Base-by-base conservation (phyloP, 1,140 invertebrate species). In the Homalodisca vitripennis region DNA sequence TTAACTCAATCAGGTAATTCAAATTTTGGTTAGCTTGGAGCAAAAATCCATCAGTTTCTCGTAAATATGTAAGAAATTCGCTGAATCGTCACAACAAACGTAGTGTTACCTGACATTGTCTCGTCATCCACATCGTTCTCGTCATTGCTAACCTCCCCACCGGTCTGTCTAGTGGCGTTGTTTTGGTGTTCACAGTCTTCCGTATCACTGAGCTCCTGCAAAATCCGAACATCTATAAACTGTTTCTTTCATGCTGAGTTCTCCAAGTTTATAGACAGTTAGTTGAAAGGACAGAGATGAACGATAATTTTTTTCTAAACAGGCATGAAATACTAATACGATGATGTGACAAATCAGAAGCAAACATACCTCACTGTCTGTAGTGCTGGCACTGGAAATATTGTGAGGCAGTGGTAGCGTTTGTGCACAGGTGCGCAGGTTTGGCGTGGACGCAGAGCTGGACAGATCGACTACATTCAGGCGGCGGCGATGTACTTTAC, bases 41-140 rank as follows among this genome's bases (percentile, higher is more conserved):
- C 60, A 63, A 63, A 24, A 12, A 20, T 20, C 3, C 13, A 17
- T 12, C 17, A 55, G 17, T 20, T 55, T 20, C 6, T 12, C 3
- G 24, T 10, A 12, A 6, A 12, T 20, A 12, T 55, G 27, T 29
- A 29, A 24, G 12, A 10, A 29, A 63, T 17, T 6, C 10, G 27
- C 3, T 6, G 20, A 27, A 63, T 29, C 3, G 3, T 24, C 14
- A n/a, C 10, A 63, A 13, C 17, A 31, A 26, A 64, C 66, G 48
- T 22, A 68, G 53, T 75, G 72, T 81, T 79, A 89, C 89, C 91
- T 77, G 88, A 92, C 87, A 93, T 92, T 1, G 90, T 91, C 82
- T 93, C 91, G 73, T 93, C 88, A 76, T 92, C 89, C 2, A 92
- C 86, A 75, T 92, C 90, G 78, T 92, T 92, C 77, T 92, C 90